Evolutionary conservation across 2,113 vertebrate species (phyloP), one percentile per base, ranked within the genome.

Genomic region (Cyphomyrus discorhynchus): DNA sequence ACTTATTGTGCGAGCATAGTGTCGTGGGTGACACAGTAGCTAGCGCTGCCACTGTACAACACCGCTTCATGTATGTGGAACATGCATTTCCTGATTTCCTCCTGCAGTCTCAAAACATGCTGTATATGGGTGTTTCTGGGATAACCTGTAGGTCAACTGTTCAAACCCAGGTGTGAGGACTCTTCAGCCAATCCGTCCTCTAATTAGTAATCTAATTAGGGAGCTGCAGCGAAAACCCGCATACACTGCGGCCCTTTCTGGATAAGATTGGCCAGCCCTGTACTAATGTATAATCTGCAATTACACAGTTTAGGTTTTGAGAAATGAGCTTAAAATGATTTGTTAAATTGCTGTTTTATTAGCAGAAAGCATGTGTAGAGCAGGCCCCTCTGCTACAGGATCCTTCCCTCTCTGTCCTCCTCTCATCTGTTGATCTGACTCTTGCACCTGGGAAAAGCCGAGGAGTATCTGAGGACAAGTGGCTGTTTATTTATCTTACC

Each of bases 381-480:
- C 74, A 39, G 35, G 35, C 15, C 35, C 2, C 74, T 42, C 35
- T 19, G 35, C 0, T 42, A 21, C 31, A 80, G 15, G 31, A 77
- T 39, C 13, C 31, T 17, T 15, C 35, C 92, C 96, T 90, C 46
- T 93, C 95, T 45, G 93, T 97, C 94, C 97, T 92, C 94, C 97
- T 96, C 88, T 96, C 97, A 24, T 84, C 45, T 84, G 82, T 5
- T 84, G 42, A 84, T 42, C 6, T 45, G 82, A 84, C 42, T 84
- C 45, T 84, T n/a, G 39, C 82, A 84, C 82, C 82, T 46, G 45
- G 82, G 82, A 47, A 80, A 84, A 83, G 7, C 35, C 45, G 19
- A 11, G 82, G 21, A 46, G 45, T 84, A 84, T 80, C 6, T 80
- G 15, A 84, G 42, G 45, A 84, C 42, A 84, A 84, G 45, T n/a